Evolutionary conservation across 2,888 invertebrate genomes (phyloP).

Genomic region (Gymnocheta viridis): DNA sequence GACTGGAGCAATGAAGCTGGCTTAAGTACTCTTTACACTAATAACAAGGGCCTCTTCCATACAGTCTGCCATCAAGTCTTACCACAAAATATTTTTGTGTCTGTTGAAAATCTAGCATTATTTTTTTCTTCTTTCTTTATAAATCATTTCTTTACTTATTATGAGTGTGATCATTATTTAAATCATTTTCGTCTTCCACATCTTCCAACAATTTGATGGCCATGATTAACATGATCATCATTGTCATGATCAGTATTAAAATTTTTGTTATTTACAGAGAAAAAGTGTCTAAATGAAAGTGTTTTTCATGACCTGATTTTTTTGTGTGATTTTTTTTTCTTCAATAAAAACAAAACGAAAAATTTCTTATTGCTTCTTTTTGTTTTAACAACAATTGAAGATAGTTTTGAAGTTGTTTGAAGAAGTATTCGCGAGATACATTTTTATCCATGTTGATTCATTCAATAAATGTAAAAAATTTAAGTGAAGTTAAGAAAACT

Average conservation of each 20-base stretch:
- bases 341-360: constrained; percentile 9
- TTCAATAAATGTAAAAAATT: constrained; percentile 11
- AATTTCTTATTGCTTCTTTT: constrained; percentile 10
- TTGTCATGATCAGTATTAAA: constrained; percentile 25
- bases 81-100: constrained; percentile 36
- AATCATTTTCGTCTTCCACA: constrained; percentile 23
- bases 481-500: not conserved
- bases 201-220: constrained; percentile 1
- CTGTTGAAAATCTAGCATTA: constrained; percentile 12
- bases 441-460: not conserved
- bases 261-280: constrained; percentile 32
- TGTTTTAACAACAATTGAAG: constrained; percentile 6
- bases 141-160: constrained; percentile 37
- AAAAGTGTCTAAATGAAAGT: constrained; percentile 60
- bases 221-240: constrained; percentile 3
- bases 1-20: not conserved
- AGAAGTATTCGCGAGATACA: not conserved
- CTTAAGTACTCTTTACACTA: not conserved
- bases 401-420: not conserved
- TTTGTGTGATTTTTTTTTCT: constrained; percentile 27
- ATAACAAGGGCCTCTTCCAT: not conserved
- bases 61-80: not conserved
- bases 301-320: constrained; percentile 66
- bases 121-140: not conserved
- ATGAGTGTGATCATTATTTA: constrained; percentile 39